Evolutionary conservation across 2,113 vertebrate genomes (phyloP), one percentile per base, ranked within the genome.

Genomic region (Spheniscus mendiculus): DNA sequence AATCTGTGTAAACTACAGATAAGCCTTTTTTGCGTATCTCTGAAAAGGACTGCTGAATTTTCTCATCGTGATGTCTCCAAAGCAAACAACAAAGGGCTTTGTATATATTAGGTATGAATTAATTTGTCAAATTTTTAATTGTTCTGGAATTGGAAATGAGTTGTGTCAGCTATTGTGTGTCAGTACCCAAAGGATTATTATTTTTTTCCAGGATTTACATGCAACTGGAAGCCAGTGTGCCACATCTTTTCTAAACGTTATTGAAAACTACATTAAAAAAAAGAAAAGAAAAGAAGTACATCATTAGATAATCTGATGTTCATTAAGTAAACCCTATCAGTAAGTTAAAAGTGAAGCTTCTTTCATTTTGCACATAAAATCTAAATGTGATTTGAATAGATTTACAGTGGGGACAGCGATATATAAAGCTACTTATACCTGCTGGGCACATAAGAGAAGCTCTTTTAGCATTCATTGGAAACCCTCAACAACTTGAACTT

Each of bases 381-480:
- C 97, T 96, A 97, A 96, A 95, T 98, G 98, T 97, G 96, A 97
- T 98, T 98, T 98, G 97, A 95, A 98, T 98, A 99, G 98, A 65
- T 97, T 99, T 99, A 99, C 98, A 99, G 98, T 98, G 91, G 97
- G 98, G 98, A 99, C 98, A 98, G 98, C 96, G 10, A 99, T 97
- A 98, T 97, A 98, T 98, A 99, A 99, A 83, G 88, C 98, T 99
- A 99, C 96, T 96, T 97, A 97, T 95, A 98, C 94, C 98, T 98
- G 98, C 98, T 98, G 98, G 98, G 96, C 95, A 97, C 98, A 99
- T 98, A 98, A 98, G 98, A 99, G 98, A 98, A 98, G 97, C 97
- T 98, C 94, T 98, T 97, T 98, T 98, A 98, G 98, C 97, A 98
- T 97, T 98, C 96, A 99, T 97, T 97, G 97, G 97, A 95, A 99